phyloP scores from a whole-genome alignment of 1,140 invertebrate species.

The Drosophila nigromelanica region DNA sequence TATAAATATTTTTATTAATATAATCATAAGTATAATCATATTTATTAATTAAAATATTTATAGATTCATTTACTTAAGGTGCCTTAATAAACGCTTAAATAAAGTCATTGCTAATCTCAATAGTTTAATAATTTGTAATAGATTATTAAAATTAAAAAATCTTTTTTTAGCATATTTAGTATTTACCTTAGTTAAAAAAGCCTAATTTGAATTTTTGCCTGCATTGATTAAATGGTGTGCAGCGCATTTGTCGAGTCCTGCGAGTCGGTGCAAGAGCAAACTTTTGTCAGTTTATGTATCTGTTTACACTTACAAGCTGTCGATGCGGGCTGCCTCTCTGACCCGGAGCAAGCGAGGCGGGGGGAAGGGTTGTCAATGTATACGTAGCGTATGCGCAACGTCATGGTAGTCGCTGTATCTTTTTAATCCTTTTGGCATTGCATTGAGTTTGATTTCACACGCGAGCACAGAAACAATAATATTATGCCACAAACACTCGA shows the following conservation, averaged over 20 bases:
- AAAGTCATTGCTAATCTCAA: too few species aligned
- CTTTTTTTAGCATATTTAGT: too few species aligned
- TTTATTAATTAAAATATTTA: too few species aligned
- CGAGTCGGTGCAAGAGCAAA: constrained; percentile 8
- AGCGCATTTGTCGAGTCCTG: constrained; percentile 27
- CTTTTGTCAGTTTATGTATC: constrained; percentile 56
- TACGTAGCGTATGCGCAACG: constrained; percentile 41
- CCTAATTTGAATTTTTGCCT: too few species aligned
- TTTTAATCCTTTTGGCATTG: constrained; percentile 80
- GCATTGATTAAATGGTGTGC: background rate
- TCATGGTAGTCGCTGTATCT: constrained; percentile 60
- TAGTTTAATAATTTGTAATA: too few species aligned
- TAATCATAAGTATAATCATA: too few species aligned
- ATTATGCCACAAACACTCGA: constrained; percentile 81
- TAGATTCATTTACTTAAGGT: too few species aligned
- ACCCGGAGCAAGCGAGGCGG: constrained; percentile 2
- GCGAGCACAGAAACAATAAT: constrained; percentile 82
- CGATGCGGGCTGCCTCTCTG: constrained; percentile 36
- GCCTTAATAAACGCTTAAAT: too few species aligned
- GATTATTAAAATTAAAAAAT: too few species aligned
- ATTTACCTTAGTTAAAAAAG: too few species aligned
- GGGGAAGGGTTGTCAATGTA: background rate
- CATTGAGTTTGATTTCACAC: constrained; percentile 80
- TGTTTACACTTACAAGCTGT: constrained; percentile 76
- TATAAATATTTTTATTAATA: too few species aligned